A percentile compares a stretch with the other conserved stretches of the same genome.
phyloP scores from a whole-genome alignment of 2,113 vertebrate genomes.

The Sterrhoptilus dennistouni region DNA sequence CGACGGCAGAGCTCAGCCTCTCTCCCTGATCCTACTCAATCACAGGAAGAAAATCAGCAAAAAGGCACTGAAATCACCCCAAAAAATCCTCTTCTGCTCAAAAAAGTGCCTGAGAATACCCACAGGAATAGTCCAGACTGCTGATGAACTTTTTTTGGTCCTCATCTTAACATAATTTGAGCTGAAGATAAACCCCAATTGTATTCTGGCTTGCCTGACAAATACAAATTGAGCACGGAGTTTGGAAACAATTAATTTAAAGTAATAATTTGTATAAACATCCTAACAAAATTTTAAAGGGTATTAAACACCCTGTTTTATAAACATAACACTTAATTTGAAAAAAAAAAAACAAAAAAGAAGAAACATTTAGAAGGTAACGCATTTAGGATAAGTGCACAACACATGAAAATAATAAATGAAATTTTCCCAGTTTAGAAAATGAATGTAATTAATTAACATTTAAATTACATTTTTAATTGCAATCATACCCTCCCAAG shows the following conservation, averaged over 20 bases:
- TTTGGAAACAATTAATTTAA: constrained; percentile 82
- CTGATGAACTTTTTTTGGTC: not conserved
- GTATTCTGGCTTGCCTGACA: constrained; percentile 54
- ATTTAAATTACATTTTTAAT: constrained; percentile 98
- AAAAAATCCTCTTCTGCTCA: not conserved
- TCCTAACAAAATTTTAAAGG: constrained; percentile 82
- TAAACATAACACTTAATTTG: constrained; percentile 87
- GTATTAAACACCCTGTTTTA: constrained; percentile 85
- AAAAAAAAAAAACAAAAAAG: constrained; percentile 65
- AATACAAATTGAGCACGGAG: constrained; percentile 63
- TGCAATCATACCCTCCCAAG: constrained; percentile 94
- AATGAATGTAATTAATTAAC: constrained; percentile 99
- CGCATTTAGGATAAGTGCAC: constrained; percentile 85
- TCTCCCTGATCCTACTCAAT: not conserved
- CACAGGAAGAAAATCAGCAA: not conserved
- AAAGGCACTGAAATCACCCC: not conserved
- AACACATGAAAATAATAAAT: constrained; percentile 88
- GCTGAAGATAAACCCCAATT: constrained; percentile 40
- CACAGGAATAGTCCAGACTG: not conserved
- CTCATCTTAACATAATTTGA: not conserved
- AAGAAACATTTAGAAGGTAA: constrained; percentile 82
- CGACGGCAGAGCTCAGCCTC: not conserved
- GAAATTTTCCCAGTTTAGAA: constrained; percentile 89
- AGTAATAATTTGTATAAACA: constrained; percentile 83
- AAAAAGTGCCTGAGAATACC: not conserved